phyloP scores from a whole-genome alignment of 2,888 invertebrate genomes.

The Melanostoma mellinum region DNA sequence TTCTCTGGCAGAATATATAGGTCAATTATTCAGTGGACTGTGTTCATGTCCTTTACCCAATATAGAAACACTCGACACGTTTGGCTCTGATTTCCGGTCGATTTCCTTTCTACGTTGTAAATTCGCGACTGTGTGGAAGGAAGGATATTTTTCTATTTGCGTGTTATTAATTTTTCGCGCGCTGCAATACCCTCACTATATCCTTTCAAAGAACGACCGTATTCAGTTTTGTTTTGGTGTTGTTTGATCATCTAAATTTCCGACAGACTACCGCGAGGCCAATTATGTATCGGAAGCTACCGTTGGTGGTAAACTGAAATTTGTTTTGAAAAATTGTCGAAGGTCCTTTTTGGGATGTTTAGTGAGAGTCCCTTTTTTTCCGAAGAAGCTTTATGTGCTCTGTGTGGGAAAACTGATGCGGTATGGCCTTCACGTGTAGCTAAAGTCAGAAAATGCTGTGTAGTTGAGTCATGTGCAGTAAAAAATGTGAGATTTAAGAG shows the following conservation, averaged over 20 bases:
- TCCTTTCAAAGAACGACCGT: slow-evolving; percentile 6
- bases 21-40: slow-evolving; percentile 49
- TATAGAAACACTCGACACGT: slow-evolving; percentile 36
- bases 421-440: slow-evolving; percentile 64
- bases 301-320: slow-evolving; percentile 71
- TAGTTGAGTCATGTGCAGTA: slow-evolving; percentile 64
- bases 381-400: slow-evolving; percentile 40
- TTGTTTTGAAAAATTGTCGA: slow-evolving; percentile 68
- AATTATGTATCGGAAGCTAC: slow-evolving; percentile 72
- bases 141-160: background rate
- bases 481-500: background rate
- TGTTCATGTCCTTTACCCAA: slow-evolving; percentile 28
- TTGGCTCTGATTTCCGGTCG: slow-evolving; percentile 34
- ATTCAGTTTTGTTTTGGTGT: slow-evolving; percentile 12
- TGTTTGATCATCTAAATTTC: background rate
- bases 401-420: slow-evolving; percentile 29
- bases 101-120: slow-evolving; percentile 20
- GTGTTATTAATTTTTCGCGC: slow-evolving; percentile 44
- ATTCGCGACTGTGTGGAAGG: background rate
- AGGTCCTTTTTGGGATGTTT: slow-evolving; percentile 70
- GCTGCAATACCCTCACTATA: slow-evolving; percentile 27
- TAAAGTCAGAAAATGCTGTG: slow-evolving; percentile 29
- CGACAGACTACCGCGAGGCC: slow-evolving; percentile 59
- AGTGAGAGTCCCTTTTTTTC: slow-evolving; percentile 33
- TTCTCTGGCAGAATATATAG: slow-evolving; percentile 47